Evolutionary conservation across 1,140 invertebrate genomes (phyloP).

Genomic region (Leptonema lineaticorne): DNA sequence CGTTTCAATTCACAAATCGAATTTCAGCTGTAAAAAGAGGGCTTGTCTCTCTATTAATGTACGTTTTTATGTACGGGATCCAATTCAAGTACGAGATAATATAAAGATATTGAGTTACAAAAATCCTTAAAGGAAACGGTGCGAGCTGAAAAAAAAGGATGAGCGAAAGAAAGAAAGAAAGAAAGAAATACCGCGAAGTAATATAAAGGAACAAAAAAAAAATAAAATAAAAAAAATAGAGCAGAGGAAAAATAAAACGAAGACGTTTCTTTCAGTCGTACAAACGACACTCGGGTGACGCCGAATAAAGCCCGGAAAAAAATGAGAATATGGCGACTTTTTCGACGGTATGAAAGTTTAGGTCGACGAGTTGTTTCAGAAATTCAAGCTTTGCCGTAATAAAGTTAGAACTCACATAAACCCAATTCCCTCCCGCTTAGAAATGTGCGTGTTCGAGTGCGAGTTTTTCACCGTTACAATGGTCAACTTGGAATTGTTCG

Average conservation of each 20-base stretch:
- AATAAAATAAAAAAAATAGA: not conserved
- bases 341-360: not conserved
- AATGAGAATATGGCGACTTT: conserved; percentile 4
- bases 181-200: not conserved
- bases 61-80: not conserved
- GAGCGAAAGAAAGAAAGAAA: not conserved
- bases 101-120: conserved; percentile 16
- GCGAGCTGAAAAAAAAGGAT: no score
- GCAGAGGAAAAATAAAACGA: not conserved
- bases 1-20: conserved; percentile 11
- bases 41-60: conserved; percentile 2
- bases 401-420: conserved; percentile 10
- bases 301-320: conserved; percentile 6
- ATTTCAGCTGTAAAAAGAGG: not conserved
- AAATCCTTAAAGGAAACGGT: conserved; percentile 7
- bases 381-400: conserved; percentile 9
- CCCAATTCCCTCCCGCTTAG: conserved; percentile 4
- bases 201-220: not conserved
- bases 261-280: not conserved
- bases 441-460: not conserved
- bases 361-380: conserved; percentile 7
- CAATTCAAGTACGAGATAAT: conserved; percentile 2
- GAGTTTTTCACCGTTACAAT: no score
- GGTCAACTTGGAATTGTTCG: no score
- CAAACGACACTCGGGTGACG: conserved; percentile 12